Evolutionary conservation across 2,113 vertebrate genomes (phyloP), one percentile per base, ranked within the genome.

Genomic region (Capricornis sumatraensis): DNA sequence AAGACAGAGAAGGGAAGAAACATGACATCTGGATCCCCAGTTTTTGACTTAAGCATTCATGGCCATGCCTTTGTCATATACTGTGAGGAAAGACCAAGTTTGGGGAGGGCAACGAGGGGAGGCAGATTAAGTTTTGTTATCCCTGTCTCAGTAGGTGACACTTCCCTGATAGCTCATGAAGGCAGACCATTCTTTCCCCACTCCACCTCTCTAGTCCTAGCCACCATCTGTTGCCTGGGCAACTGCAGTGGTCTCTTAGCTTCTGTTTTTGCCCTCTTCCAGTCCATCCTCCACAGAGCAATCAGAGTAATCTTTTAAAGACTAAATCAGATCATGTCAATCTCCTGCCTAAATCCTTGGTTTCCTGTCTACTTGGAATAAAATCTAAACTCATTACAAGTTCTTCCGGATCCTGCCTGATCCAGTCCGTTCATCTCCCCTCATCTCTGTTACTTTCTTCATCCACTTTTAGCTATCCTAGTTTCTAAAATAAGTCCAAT

Each of bases 271-370:
- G 58, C 55, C 47, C 7, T 95, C 78, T 92, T 97, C 3, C 13
- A 60, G 43, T 64, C 12, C 43, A 43, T 96, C 96, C 62, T 95
- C 27, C 7, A 43, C 3, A 43, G 43, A 95, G 14, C 55, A 91
- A 84, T 7, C 86, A 89, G 36, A 79, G 28, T 94, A 58, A 87
- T 94, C 62, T 95, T 95, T 96, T 57, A 33, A 81, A 96, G 57
- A 91, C 36, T 64, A 91, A 95, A 74, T 93, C 43, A 91, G 71
- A 85, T 95, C 64, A 45, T 74, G 45, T 50, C 78, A 89, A 3
- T 96, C 76, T 90, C 57, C 40, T 97, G 40, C n/a, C 62, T 96
- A 82, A 90, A 87, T 79, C 83, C 30, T 94, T 93, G 55, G 47
- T 76, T 96, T 97, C 71, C 28, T 62, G 28, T 87, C 33, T 91